phyloP scores from a whole-genome alignment of 2,113 vertebrate species.

The Sturnira hondurensis region DNA sequence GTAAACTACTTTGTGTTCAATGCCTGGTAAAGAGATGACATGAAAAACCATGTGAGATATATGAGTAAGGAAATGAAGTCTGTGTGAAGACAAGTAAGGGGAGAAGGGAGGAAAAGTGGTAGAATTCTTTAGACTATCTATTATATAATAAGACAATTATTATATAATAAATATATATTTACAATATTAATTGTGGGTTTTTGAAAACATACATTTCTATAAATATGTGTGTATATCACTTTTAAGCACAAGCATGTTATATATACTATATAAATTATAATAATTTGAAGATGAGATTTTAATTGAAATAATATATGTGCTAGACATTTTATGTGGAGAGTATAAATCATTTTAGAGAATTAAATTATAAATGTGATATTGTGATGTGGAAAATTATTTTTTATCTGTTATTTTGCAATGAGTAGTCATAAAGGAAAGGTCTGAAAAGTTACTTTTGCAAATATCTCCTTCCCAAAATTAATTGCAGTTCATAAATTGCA shows the following conservation, averaged over 20 bases:
- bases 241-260: neutral
- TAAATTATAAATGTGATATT: neutral
- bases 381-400: neutral
- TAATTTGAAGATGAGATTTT: neutral
- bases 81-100: neutral
- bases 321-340: neutral
- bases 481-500: neutral
- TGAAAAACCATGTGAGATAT: neutral
- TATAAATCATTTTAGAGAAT: neutral
- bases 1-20: neutral
- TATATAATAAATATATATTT: neutral
- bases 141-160: neutral
- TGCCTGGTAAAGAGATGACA: neutral
- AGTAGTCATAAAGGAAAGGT: neutral
- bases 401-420: neutral
- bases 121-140: neutral
- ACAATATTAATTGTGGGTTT: neutral
- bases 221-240: neutral
- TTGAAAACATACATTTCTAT: neutral
- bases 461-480: neutral
- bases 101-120: neutral
- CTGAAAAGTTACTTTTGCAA: neutral
- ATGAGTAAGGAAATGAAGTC: neutral
- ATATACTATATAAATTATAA: neutral
- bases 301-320: neutral